Evolutionary conservation across 2,888 invertebrate genomes (phyloP).

Genomic region (Anaspis maculata): DNA sequence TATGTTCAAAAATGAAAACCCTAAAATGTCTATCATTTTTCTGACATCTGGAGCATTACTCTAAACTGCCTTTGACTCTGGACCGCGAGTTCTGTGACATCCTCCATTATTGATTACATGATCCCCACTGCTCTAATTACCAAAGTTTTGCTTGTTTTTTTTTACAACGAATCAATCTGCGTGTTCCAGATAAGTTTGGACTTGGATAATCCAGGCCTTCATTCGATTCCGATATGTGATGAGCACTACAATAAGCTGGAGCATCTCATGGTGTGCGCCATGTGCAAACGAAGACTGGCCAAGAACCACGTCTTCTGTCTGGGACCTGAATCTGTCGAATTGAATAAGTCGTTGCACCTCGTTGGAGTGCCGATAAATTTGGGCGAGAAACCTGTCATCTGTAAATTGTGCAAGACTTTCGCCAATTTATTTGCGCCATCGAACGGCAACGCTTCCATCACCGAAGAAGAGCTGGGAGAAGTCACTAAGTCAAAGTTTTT

Average conservation of each 20-base stretch:
- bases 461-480: slow-evolving; percentile 40
- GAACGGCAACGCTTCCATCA: slow-evolving; percentile 58
- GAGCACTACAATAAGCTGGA: slow-evolving; percentile 63
- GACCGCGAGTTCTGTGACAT: slow-evolving; percentile 3
- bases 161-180: too few relatives aligned
- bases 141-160: slow-evolving; percentile 3
- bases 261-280: slow-evolving; percentile 65
- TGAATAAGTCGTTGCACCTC: slow-evolving; percentile 47
- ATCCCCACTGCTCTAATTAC: neutral
- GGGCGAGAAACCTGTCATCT: slow-evolving; percentile 63
- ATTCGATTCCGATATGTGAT: slow-evolving; percentile 61
- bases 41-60: too few relatives aligned
- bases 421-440: too few relatives aligned
- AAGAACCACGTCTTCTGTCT: slow-evolving; percentile 70
- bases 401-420: slow-evolving; percentile 75
- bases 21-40: too few relatives aligned
- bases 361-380: slow-evolving; percentile 63
- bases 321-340: slow-evolving; percentile 48
- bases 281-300: slow-evolving; percentile 68
- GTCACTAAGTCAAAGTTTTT: too few relatives aligned
- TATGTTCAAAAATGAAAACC: too few relatives aligned
- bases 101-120: slow-evolving; percentile 2
- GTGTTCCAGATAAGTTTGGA: slow-evolving; percentile 47
- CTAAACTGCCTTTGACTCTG: too few relatives aligned
- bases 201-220: slow-evolving; percentile 56